A percentile compares a stretch with the other conserved stretches of the same genome.
phyloP scores from a whole-genome alignment of 2,888 invertebrate genomes.

The Lithosia quadra region DNA sequence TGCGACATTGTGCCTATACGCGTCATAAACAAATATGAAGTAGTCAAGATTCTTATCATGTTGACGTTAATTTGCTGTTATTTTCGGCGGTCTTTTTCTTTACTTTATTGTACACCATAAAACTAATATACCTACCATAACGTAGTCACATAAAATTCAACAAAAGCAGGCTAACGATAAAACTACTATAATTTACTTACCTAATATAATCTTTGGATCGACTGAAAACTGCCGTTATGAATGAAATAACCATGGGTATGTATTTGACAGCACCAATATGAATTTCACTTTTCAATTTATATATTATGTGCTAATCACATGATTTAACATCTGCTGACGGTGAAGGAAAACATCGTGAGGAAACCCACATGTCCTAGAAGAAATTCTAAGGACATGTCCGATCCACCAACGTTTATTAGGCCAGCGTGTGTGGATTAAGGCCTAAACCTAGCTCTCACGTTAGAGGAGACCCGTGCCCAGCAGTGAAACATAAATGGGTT shows the following conservation, averaged over 20 bases:
- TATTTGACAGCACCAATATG: background rate
- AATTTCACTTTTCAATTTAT: too few species aligned
- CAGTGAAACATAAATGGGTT: too few species aligned
- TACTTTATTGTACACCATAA: background rate
- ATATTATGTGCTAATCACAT: too few species aligned
- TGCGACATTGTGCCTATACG: background rate
- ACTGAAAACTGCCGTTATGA: background rate
- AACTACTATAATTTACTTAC: background rate
- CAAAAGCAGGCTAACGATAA: constrained; percentile 1
- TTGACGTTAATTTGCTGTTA: constrained; percentile 11
- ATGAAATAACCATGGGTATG: too few species aligned
- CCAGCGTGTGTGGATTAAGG: too few species aligned
- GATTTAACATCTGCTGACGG: too few species aligned
- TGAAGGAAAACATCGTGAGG: too few species aligned
- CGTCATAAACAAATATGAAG: constrained; percentile 5
- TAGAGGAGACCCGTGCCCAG: too few species aligned
- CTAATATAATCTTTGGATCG: constrained; percentile 1
- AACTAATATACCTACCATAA: background rate
- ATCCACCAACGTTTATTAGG: too few species aligned
- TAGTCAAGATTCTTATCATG: constrained; percentile 9
- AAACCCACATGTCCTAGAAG: too few species aligned
- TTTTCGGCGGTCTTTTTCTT: constrained; percentile 3
- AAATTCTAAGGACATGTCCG: too few species aligned
- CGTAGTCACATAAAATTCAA: constrained; percentile 1
- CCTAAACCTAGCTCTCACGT: too few species aligned